These are phyloP conservation scores for Agriopis aurantiaria DNA, from an alignment of 2,888 invertebrate genomes.

Conservation along the genomic window DNA sequence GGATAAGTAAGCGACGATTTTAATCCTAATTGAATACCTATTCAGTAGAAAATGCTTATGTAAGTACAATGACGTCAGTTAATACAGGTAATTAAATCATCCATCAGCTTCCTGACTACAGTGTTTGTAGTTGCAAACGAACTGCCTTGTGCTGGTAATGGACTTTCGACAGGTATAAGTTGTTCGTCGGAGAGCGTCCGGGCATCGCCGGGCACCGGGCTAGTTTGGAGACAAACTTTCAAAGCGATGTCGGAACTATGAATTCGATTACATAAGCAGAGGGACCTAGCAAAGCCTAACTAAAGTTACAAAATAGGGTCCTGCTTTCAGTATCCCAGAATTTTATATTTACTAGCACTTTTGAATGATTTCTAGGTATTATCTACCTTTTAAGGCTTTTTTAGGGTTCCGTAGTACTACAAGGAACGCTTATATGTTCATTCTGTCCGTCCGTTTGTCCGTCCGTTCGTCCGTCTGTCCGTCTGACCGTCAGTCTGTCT, in stretches of 20 bases:
- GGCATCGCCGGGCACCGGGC: constrained; percentile 2
- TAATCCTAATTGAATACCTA: no score
- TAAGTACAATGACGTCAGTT: no score
- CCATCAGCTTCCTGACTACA: constrained; percentile 35
- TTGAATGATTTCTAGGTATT: no score
- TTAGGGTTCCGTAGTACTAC: no score
- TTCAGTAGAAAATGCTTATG: no score
- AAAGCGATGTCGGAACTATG: constrained; percentile 14
- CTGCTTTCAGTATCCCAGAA: background rate
- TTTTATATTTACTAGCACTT: background rate
- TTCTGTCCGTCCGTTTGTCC: no score
- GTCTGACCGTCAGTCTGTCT: no score
- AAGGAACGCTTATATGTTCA: no score
- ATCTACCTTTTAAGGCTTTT: no score
- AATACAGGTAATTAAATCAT: constrained; percentile 3
- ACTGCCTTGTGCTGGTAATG: constrained; percentile 69
- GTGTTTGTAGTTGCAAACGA: constrained; percentile 73
- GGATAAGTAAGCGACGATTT: no score
- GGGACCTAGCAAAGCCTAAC: constrained; percentile 7
- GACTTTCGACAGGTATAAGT: constrained; percentile 59
- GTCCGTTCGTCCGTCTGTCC: no score
- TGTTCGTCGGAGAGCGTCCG: constrained; percentile 43
- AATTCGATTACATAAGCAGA: constrained; percentile 27
- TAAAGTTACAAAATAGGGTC: constrained; percentile 2
- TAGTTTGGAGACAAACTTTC: constrained; percentile 32